Base-by-base conservation (phyloP, 2,888 invertebrate species). In the Alviniconcha strummeri region DNA sequence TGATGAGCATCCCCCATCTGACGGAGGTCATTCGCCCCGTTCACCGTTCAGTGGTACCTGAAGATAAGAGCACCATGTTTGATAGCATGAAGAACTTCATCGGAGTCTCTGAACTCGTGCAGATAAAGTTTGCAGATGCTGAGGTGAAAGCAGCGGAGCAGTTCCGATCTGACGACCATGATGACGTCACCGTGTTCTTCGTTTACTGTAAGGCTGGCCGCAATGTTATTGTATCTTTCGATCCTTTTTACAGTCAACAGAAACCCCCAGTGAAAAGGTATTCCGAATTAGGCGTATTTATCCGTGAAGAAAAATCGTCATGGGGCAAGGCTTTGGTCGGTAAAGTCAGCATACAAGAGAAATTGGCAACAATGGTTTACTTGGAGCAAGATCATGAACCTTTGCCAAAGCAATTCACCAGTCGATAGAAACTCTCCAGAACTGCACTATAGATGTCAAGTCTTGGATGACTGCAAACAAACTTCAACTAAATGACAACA, bases 61-160 rank as follows among this genome's bases (percentile, higher is more conserved):
- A 9, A 57, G 57, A 13, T 9, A 56, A 77, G 13, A 60, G 36
- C n/a, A 55, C 75, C 75, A 77, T 77, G 77, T 57, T 56, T 19
- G 57, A 17, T 4, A 57, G 57, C 77, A 57, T 77, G 77, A 77
- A 19, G 36, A 57, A 77, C 4, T 77, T 77, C 57, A 77, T 77
- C 19, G 57, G 77, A n/a, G 17, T 5, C n/a, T n/a, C 19, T 11
- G 6, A 11, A 19, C 77, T 19, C 57, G 11, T 8, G 7, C 9
- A 11, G 5, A 5, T 17, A 13, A 57, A 0, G 5, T 9, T 9
- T 13, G 7, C 54, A 54, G 11, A 77, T 0, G 57, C 11, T 19
- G 57, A 57, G 6, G n/a, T 57, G 9, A 19, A 8, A 57, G 57
- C 56, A 13, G 19, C 8, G 0, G 57, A 19, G 57, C 11, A 57